Conservation (phyloP, 2,888 invertebrate genomes). For the Schizotus pectinicornis region DNA sequence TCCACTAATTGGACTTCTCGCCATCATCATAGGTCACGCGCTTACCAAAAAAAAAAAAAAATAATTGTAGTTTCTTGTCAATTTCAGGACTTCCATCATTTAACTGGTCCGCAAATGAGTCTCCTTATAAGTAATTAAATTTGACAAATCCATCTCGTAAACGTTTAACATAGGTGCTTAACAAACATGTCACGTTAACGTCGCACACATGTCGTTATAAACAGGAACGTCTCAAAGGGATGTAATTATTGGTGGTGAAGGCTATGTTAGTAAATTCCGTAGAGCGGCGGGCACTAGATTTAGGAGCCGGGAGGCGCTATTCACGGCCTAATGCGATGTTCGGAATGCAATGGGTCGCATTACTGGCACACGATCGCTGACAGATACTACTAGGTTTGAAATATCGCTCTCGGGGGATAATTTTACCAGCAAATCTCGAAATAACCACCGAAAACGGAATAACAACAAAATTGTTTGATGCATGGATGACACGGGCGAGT, state of each 20-base stretch:
- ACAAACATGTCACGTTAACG: constrained; percentile 34
- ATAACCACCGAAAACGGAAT: constrained; percentile 1
- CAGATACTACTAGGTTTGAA: constrained; percentile 39
- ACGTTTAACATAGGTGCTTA: not conserved
- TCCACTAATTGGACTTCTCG: too few species aligned
- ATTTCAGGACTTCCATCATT: too few species aligned
- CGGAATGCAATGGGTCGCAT: constrained; percentile 49
- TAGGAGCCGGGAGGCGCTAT: constrained; percentile 41
- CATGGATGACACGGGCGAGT: constrained; percentile 11
- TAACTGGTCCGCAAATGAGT: too few species aligned
- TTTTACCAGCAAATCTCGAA: constrained; percentile 2
- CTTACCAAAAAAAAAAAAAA: too few species aligned
- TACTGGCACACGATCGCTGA: constrained; percentile 48
- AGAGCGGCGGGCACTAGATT: constrained; percentile 33
- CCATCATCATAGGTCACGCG: too few species aligned
- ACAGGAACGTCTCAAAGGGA: constrained; percentile 32
- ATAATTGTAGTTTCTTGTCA: too few species aligned
- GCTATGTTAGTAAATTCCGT: constrained; percentile 41
- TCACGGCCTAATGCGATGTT: constrained; percentile 44
- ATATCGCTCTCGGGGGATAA: constrained; percentile 21
- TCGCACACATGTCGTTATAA: constrained; percentile 35
- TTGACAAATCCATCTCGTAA: not conserved
- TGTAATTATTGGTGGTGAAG: constrained; percentile 46
- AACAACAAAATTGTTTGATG: not conserved
- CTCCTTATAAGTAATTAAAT: too few species aligned